Base-by-base conservation (phyloP, 2,113 vertebrate species). In the Microtus pennsylvanicus region DNA sequence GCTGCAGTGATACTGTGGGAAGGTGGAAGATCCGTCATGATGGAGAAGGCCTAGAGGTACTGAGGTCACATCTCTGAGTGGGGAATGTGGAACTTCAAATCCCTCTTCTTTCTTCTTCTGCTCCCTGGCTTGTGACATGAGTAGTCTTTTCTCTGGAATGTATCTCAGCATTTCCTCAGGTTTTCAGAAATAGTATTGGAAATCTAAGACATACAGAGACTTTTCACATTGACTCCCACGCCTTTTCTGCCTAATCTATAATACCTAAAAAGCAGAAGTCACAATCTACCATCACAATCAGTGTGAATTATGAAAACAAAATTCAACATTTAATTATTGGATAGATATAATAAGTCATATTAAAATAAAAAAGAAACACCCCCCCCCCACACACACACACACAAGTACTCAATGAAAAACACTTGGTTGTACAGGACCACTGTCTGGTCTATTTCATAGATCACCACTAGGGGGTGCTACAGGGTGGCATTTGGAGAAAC, bases 391-490 rank as follows among this genome's bases (percentile, higher is more conserved):
- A 42, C 3, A 42, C 30, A 78, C 17, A 7, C 63, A 55, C 26
- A 5, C 1, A 61, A 83, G 63, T 30, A 67, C 12, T 69, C 65
- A 61, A 47, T 0, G n/a, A 9, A 22, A 72, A 72, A 10, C 33
- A 17, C 9, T 63, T 58, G 6, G 58, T 35, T 2, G 75, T 47
- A 3, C 1, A 61, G 50, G 87, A 47, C 67, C 16, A 21, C 1
- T 0, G 0, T 10, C 76, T 76, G 26, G 35, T 9, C 12, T 69
- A 16, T 90, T 96, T 61, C 72, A 50, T 0, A 0, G 19, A 74
- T 6, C 0, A 80, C 93, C 97, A 91, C 90, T n/a, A 95, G 97
- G 76, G 85, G 94, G 0, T 42, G 94, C 95, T 75, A 82, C 38
- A 93, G 88, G 96, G 72, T 1, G 76, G 63, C 6, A 6, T 47